Evolutionary conservation across 2,113 vertebrate genomes (phyloP).

Genomic region (Lamprotornis superbus): DNA sequence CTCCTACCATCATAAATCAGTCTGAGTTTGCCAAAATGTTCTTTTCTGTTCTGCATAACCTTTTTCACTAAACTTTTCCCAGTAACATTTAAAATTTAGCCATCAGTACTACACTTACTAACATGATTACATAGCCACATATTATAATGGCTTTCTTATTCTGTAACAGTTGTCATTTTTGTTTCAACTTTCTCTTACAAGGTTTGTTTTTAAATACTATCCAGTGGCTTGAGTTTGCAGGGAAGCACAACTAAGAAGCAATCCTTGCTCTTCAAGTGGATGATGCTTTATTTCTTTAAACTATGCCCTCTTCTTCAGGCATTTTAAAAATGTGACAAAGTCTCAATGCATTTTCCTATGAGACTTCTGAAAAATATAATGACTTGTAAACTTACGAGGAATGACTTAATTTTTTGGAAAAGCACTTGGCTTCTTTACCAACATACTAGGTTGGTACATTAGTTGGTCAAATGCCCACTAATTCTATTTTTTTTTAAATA

Average conservation of each 20-base stretch:
- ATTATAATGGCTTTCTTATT: neutral
- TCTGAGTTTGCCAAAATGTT: conserved; percentile 20
- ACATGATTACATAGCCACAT: neutral
- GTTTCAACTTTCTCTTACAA: neutral
- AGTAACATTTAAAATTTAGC: neutral
- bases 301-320: neutral
- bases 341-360: neutral
- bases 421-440: neutral
- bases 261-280: neutral
- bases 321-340: neutral
- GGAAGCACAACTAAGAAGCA: neutral
- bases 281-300: neutral
- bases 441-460: neutral
- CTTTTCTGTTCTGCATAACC: neutral
- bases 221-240: neutral
- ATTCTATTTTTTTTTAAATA: neutral
- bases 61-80: neutral
- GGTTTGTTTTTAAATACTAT: neutral
- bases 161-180: neutral
- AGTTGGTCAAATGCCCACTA: neutral
- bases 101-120: neutral
- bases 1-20: conserved; percentile 54
- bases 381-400: neutral
- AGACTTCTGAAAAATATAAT: neutral
- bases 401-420: neutral